These are phyloP conservation scores for Tachycineta bicolor DNA, from an alignment of 2,113 vertebrate species.

Conservation along the genomic window DNA sequence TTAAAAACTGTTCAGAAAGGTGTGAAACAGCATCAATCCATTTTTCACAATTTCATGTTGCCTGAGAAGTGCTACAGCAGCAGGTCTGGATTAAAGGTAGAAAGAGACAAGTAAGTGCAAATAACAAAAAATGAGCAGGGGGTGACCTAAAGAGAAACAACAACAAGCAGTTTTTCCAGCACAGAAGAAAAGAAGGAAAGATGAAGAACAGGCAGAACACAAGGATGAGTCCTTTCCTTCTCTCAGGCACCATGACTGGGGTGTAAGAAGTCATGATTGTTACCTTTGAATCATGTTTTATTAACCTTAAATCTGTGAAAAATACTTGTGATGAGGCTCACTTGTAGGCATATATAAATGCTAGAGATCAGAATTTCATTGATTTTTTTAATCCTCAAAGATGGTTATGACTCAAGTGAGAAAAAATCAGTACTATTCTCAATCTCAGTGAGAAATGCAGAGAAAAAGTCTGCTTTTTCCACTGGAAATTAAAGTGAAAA, in stretches of 20 bases:
- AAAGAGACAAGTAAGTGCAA: neutral
- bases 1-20: slow-evolving; percentile 14
- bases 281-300: neutral
- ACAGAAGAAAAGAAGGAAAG: neutral
- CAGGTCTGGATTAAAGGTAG: neutral
- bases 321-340: neutral
- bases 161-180: neutral
- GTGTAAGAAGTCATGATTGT: neutral
- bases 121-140: neutral
- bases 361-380: neutral
- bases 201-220: neutral
- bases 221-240: neutral
- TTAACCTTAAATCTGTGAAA: neutral
- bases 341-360: neutral
- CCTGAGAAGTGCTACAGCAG: neutral
- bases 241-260: neutral
- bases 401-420: neutral
- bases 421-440: neutral
- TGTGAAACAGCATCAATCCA: neutral
- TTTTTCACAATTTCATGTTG: slow-evolving; percentile 11
- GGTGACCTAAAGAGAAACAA: neutral
- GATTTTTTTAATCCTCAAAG: neutral
- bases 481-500: neutral
- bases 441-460: neutral
- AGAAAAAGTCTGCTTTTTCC: neutral